phyloP scores from a whole-genome alignment of 2,113 vertebrate genomes.

The Anthoscopus minutus region DNA sequence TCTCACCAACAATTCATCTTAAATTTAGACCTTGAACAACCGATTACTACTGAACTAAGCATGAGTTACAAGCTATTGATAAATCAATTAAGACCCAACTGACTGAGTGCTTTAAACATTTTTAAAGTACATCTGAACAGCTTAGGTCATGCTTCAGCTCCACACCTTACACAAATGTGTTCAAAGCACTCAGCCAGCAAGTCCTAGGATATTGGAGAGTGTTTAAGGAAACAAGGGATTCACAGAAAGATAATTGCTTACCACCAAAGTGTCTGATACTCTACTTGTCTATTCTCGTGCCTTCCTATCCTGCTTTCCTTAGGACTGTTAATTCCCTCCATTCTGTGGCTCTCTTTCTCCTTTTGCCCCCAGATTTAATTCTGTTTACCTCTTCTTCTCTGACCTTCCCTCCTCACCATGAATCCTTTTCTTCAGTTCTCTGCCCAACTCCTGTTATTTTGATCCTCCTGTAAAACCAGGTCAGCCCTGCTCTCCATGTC shows the following conservation, averaged over 20 bases:
- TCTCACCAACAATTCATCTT: background rate
- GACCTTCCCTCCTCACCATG: accelerated
- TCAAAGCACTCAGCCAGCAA: background rate
- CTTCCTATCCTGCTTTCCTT: background rate
- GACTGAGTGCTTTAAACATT: background rate
- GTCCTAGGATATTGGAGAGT: background rate
- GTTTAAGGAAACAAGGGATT: background rate
- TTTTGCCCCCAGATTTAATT: background rate
- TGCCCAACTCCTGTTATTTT: background rate
- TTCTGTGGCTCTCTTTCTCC: background rate
- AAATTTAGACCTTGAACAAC: background rate
- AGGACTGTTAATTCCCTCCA: background rate
- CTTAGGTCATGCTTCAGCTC: background rate
- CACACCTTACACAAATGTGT: background rate
- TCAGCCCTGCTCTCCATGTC: background rate
- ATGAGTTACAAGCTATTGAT: background rate
- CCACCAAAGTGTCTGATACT: background rate
- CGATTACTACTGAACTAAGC: background rate
- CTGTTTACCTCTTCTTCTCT: background rate
- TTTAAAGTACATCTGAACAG: background rate
- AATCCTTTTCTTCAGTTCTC: background rate
- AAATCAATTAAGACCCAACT: background rate
- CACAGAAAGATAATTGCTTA: background rate
- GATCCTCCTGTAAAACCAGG: background rate
- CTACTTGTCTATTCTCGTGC: background rate